Evolutionary conservation across 1,140 invertebrate genomes (phyloP).

Genomic region (Eueides isabella): DNA sequence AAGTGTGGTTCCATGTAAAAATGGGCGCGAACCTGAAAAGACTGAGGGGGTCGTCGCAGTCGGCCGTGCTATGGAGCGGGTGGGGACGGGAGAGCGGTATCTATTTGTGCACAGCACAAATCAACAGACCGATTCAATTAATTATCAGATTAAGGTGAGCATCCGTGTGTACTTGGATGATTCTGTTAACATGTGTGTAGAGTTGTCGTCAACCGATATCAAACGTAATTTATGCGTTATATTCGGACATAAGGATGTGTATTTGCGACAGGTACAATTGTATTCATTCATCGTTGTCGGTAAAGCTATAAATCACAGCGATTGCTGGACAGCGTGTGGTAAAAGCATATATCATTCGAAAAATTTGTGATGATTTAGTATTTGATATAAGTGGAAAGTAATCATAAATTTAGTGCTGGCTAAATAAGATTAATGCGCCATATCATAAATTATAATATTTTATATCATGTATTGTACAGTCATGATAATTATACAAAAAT

Average conservation of each 20-base stretch:
- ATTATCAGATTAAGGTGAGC: conserved; percentile 82
- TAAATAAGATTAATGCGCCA: too few relatives aligned
- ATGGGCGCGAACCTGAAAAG: conserved; percentile 80
- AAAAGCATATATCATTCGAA: background rate
- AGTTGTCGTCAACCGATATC: conserved; percentile 52
- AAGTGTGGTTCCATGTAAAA: conserved; percentile 74
- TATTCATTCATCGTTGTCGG: conserved; percentile 23
- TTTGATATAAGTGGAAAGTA: background rate
- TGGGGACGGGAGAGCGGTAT: conserved; percentile 58
- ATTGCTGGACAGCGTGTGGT: background rate
- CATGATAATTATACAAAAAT: too few relatives aligned
- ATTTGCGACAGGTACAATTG: conserved; percentile 31
- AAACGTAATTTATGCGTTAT: conserved; percentile 44
- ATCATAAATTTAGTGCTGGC: background rate
- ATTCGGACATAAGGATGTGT: conserved; percentile 43
- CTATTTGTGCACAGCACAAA: conserved; percentile 81
- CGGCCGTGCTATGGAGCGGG: conserved; percentile 50
- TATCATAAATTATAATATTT: too few relatives aligned
- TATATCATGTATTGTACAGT: too few relatives aligned
- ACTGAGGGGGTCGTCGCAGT: conserved; percentile 70
- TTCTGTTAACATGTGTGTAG: conserved; percentile 56
- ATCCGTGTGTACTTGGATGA: conserved; percentile 67
- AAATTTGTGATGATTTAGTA: background rate
- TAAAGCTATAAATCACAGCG: background rate
- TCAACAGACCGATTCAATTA: conserved; percentile 81